Conservation (phyloP, 2,113 vertebrate species). For the Anoura caudifer region DNA sequence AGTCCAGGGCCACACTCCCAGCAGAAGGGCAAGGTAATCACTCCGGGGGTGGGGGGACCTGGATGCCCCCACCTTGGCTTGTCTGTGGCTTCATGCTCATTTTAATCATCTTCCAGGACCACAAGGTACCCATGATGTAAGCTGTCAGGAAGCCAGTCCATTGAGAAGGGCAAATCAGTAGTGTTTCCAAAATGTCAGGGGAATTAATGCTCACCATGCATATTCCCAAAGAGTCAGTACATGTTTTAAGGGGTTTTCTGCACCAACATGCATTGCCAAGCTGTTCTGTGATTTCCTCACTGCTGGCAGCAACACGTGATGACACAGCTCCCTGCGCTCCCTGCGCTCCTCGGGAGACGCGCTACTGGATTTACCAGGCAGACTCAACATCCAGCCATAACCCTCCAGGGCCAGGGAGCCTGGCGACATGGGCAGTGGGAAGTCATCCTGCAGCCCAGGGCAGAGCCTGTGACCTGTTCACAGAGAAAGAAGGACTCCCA, state of each 20-base stretch:
- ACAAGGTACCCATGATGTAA: not conserved
- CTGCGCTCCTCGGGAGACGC: not conserved
- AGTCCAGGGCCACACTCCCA: slow-evolving; percentile 54
- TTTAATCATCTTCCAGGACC: not conserved
- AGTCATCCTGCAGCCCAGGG: not conserved
- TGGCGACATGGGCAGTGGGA: not conserved
- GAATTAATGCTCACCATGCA: not conserved
- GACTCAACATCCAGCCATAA: not conserved
- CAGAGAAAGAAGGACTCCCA: not conserved
- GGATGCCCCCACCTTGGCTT: not conserved
- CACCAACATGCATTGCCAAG: not conserved
- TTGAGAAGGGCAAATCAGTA: not conserved
- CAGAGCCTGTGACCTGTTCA: not conserved
- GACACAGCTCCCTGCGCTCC: not conserved
- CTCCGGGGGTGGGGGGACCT: fast-evolving
- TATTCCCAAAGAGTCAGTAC: slow-evolving; percentile 29
- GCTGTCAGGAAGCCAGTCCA: not conserved
- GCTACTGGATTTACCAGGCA: not conserved
- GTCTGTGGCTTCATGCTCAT: not conserved
- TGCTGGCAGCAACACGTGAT: not conserved
- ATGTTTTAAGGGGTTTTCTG: slow-evolving; percentile 28
- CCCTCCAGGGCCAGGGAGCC: not conserved
- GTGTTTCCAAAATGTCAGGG: not conserved
- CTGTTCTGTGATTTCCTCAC: not conserved
- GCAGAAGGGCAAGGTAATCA: slow-evolving; percentile 79